These are phyloP conservation scores for Drosophila tropicalis DNA, from an alignment of 1,140 invertebrate species.

Conservation along the genomic window DNA sequence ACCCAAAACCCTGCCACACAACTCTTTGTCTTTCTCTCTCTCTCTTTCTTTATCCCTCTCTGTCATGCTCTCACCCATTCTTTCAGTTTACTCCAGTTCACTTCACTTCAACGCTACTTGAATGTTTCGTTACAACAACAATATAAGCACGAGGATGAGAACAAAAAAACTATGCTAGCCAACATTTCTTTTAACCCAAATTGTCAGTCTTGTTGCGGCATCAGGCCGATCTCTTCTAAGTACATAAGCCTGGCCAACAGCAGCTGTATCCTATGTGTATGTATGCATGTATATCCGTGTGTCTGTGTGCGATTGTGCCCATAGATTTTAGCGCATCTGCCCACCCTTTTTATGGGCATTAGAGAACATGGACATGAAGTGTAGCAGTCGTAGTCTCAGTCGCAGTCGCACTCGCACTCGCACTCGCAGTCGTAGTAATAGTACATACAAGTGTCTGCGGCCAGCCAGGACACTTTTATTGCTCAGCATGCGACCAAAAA, in stretches of 20 bases:
- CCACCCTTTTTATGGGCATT: conserved; percentile 71
- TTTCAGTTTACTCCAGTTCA: conserved; percentile 2
- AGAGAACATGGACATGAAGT: conserved; percentile 60
- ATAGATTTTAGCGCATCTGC: conserved; percentile 67
- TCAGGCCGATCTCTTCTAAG: conserved; percentile 44
- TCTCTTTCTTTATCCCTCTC: background rate
- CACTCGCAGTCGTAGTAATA: background rate
- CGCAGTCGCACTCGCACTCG: no score
- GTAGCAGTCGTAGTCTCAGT: background rate
- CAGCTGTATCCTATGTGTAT: conserved; percentile 54
- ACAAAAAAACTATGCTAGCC: conserved; percentile 16
- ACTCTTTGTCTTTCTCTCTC: background rate
- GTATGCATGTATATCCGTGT: conserved; percentile 8
- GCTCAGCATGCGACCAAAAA: conserved; percentile 73
- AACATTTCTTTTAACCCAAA: conserved; percentile 56
- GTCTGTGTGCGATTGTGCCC: conserved; percentile 14
- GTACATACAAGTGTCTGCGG: conserved; percentile 59
- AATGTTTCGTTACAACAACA: conserved; percentile 49
- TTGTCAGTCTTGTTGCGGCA: conserved; percentile 64
- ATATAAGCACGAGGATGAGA: background rate
- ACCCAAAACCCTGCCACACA: background rate
- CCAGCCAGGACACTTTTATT: conserved; percentile 74
- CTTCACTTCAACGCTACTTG: conserved; percentile 13
- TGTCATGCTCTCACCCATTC: background rate
- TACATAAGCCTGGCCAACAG: conserved; percentile 67